Conservation (phyloP, 2,797 vertebrate species). For the Molossus molossus region DNA sequence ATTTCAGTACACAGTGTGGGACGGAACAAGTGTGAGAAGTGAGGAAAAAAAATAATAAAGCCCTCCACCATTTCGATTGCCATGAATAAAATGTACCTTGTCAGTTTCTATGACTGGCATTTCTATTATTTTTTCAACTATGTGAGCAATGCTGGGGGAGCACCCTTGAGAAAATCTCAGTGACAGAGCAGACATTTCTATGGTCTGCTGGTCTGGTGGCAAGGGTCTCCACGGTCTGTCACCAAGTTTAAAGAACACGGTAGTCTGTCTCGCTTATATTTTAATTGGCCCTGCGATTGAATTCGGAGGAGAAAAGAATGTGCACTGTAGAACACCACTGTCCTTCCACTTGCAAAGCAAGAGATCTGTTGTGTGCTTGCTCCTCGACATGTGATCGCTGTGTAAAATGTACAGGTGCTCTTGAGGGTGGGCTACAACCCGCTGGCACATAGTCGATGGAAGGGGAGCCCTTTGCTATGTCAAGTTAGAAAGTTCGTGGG, state of each 20-base stretch:
- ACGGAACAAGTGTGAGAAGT: background rate
- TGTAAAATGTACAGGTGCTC: background rate
- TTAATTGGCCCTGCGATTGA: slow-evolving; percentile 20
- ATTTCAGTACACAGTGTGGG: slow-evolving; percentile 43
- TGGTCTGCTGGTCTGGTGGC: background rate
- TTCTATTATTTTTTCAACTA: slow-evolving; percentile 76
- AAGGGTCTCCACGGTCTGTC: background rate
- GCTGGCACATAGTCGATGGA: background rate
- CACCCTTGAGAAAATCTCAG: slow-evolving; percentile 68
- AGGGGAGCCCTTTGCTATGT: background rate
- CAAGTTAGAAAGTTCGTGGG: background rate
- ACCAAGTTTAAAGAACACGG: background rate
- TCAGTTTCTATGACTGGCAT: slow-evolving; percentile 67
- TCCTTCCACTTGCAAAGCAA: background rate
- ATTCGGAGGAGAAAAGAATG: background rate
- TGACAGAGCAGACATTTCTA: slow-evolving; percentile 45
- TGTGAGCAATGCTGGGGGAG: background rate
- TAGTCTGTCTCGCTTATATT: background rate
- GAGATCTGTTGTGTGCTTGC: background rate
- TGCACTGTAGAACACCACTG: background rate
- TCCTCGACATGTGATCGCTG: background rate
- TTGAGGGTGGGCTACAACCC: background rate
- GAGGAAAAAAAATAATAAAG: background rate
- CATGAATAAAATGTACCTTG: slow-evolving; percentile 57
- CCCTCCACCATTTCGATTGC: slow-evolving; percentile 54